These are phyloP conservation scores for Rousettus leschenaultii DNA, from an alignment of 2,113 vertebrate species.

Conservation along the genomic window DNA sequence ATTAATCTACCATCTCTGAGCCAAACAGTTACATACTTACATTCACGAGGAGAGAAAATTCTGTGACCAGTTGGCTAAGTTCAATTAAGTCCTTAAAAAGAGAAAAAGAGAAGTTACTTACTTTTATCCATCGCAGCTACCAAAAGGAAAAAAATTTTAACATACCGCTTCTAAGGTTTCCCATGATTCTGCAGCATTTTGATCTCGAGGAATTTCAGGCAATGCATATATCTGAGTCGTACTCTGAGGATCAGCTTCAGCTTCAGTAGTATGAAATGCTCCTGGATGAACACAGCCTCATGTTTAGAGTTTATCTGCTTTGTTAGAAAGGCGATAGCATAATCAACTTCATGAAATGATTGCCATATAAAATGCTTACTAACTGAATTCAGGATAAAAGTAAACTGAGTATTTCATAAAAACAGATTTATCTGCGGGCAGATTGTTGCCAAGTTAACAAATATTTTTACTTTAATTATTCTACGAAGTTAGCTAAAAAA, in stretches of 20 bases:
- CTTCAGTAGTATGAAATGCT: constrained; percentile 42
- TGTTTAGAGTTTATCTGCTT: constrained; percentile 46
- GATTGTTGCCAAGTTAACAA: neutral
- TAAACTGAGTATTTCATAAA: constrained; percentile 3
- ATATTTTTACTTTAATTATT: neutral
- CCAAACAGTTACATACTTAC: constrained; percentile 86
- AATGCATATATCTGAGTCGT: constrained; percentile 84
- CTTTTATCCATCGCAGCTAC: neutral
- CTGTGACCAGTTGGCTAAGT: constrained; percentile 91
- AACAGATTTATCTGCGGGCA: neutral
- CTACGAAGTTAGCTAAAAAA: neutral
- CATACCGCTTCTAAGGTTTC: constrained; percentile 91
- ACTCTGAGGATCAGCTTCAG: constrained; percentile 69
- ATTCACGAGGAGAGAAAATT: constrained; percentile 91
- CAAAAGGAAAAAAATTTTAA: constrained; percentile 40
- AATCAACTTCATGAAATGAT: constrained; percentile 5
- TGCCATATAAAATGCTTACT: neutral
- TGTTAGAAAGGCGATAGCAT: constrained; percentile 1
- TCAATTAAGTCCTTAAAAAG: constrained; percentile 91
- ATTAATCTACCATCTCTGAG: neutral
- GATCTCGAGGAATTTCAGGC: constrained; percentile 91
- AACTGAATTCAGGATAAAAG: constrained; percentile 19
- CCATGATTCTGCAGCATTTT: constrained; percentile 95
- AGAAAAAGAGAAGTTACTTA: constrained; percentile 63
- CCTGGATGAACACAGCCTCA: constrained; percentile 71